Evolutionary conservation across 2,888 invertebrate genomes (phyloP).

Genomic region (Unio delphinus): DNA sequence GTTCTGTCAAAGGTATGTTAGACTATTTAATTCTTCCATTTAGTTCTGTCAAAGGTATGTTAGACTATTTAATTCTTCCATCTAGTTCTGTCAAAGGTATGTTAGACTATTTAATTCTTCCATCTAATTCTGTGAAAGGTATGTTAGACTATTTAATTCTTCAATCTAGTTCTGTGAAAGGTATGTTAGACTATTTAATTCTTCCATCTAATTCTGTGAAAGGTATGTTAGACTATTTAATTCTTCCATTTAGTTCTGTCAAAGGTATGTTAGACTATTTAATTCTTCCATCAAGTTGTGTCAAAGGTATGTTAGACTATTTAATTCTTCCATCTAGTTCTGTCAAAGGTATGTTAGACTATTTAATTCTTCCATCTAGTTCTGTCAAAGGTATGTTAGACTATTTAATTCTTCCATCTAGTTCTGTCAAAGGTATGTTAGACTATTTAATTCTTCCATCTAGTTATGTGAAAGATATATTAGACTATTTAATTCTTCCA

Average conservation of each 20-base stretch:
- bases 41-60: conserved; percentile 26
- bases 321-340: conserved; percentile 31
- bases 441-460: conserved; percentile 20
- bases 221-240: conserved; percentile 8
- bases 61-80: conserved; percentile 14
- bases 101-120: conserved; percentile 7
- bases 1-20: conserved; percentile 26
- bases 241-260: conserved; percentile 34
- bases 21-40: conserved; percentile 20
- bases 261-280: conserved; percentile 12
- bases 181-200: not conserved
- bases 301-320: conserved; percentile 15
- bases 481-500: conserved; percentile 14
- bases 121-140: conserved; percentile 35
- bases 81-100: conserved; percentile 31
- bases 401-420: conserved; percentile 11
- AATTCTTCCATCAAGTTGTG: conserved; percentile 32
- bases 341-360: conserved; percentile 17
- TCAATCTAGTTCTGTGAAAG: conserved; percentile 35
- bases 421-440: conserved; percentile 24
- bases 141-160: conserved; percentile 5
- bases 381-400: conserved; percentile 23
- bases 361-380: conserved; percentile 24
- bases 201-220: conserved; percentile 35
- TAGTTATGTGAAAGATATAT: conserved; percentile 25